A percentile compares a stretch with the other conserved stretches of the same genome.
Evolutionary conservation across 1,140 invertebrate species (phyloP).

Genomic region (Pristionchus pacificus): DNA sequence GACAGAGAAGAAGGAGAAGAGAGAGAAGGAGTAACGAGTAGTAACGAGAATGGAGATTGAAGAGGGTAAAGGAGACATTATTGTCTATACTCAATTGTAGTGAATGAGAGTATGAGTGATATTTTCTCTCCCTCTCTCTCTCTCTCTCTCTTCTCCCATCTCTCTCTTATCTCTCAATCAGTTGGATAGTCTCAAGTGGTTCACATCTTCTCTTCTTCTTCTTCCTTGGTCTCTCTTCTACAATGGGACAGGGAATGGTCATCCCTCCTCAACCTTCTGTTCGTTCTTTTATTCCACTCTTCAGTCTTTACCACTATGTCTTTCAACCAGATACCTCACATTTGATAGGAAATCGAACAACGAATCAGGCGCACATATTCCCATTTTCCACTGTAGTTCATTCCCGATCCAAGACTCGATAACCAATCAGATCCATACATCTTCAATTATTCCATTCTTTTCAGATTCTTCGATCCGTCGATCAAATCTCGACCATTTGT

Average conservation of each 20-base stretch:
- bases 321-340: neutral
- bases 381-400: no score
- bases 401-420: neutral
- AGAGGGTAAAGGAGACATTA: no score
- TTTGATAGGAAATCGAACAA: no score
- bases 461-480: constrained; percentile 41
- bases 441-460: constrained; percentile 23
- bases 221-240: neutral
- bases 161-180: neutral
- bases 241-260: no score
- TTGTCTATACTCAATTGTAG: no score
- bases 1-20: no score
- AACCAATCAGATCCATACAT: neutral
- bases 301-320: neutral
- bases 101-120: no score
- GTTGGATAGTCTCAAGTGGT: neutral
- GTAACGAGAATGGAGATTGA: no score
- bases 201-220: neutral
- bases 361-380: no score
- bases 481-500: constrained; percentile 37
- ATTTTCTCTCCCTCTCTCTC: neutral
- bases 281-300: neutral
- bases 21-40: no score
- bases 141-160: neutral
- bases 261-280: no score